A percentile compares a stretch with the other conserved stretches of the same genome.
phyloP scores from a whole-genome alignment of 2,797 vertebrate species.

The Rhincodon typus region DNA sequence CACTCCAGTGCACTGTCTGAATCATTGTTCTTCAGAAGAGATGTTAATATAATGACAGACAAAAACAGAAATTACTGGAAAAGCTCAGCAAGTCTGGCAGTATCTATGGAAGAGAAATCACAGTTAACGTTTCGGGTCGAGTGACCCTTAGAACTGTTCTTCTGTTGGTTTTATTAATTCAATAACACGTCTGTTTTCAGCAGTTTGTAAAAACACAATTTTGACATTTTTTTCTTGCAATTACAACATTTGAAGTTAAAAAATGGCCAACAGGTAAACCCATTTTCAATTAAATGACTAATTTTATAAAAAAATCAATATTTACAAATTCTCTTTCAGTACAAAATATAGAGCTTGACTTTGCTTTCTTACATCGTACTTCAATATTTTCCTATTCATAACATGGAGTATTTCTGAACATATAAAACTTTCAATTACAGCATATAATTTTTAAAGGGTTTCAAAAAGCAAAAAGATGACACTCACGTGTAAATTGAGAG shows the following conservation, averaged over 20 bases:
- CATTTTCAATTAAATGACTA: not conserved
- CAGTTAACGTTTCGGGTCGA: too few species aligned
- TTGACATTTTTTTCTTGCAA: not conserved
- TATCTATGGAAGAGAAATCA: too few species aligned
- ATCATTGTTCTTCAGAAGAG: not conserved
- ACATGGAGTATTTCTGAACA: too few species aligned
- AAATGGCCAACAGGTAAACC: not conserved
- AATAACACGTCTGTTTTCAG: not conserved
- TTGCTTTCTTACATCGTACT: not conserved
- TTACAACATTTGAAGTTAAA: not conserved
- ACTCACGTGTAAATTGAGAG: too few species aligned
- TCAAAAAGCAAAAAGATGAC: too few species aligned
- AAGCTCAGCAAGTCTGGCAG: too few species aligned
- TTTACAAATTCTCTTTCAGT: not conserved
- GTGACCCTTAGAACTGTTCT: too few species aligned
- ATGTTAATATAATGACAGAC: not conserved
- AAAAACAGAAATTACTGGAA: too few species aligned
- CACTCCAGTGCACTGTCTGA: not conserved
- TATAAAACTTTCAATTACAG: too few species aligned
- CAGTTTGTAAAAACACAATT: not conserved
- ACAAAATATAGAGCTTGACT: not conserved
- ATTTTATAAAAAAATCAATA: not conserved
- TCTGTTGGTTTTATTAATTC: too few species aligned
- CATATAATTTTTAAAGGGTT: too few species aligned
- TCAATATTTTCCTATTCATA: not conserved